These are phyloP conservation scores for Bradypus variegatus DNA, from an alignment of 2,797 vertebrate species.

Conservation along the genomic window DNA sequence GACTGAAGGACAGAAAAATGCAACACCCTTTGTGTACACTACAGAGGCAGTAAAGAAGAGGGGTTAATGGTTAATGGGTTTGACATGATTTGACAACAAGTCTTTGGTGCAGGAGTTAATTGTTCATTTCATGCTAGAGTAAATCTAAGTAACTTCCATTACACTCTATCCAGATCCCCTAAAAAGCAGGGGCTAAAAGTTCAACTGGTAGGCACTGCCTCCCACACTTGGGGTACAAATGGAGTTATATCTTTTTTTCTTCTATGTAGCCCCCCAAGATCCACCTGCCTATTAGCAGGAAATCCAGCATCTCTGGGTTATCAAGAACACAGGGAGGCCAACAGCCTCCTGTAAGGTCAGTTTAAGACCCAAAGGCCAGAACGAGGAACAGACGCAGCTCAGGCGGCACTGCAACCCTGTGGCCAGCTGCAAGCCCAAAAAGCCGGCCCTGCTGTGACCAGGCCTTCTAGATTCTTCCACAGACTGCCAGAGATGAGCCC, in stretches of 20 bases:
- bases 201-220: background rate
- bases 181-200: background rate
- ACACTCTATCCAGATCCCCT: background rate
- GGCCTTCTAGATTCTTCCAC: background rate
- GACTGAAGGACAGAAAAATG: background rate
- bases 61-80: no score
- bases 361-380: background rate
- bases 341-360: no score
- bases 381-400: rapidly evolving
- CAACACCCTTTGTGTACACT: background rate
- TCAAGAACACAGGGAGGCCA: background rate
- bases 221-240: no score
- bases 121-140: no score
- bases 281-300: background rate
- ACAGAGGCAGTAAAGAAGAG: background rate
- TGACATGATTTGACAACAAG: background rate
- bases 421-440: background rate
- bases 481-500: background rate
- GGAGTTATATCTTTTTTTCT: background rate
- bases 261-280: no score
- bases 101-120: background rate
- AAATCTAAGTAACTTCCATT: background rate
- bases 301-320: background rate
- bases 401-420: background rate
- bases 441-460: background rate